phyloP scores from a whole-genome alignment of 2,888 invertebrate species.

The Caenorhabditis sp. region DNA sequence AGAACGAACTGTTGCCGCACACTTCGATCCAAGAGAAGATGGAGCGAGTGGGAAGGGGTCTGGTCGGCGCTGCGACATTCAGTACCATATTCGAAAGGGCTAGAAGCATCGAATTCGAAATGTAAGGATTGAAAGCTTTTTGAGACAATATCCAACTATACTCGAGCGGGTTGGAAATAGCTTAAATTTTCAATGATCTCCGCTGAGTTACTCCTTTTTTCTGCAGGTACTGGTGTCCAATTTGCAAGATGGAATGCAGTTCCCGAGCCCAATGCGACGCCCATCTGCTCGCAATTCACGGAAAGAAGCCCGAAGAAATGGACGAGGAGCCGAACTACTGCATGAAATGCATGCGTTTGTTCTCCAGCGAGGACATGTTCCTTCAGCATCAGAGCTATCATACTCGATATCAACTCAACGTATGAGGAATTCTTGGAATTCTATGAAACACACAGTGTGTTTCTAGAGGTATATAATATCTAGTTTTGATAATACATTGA shows the following conservation, averaged over 20 bases:
- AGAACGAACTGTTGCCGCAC: slow-evolving; percentile 40
- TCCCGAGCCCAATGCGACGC: slow-evolving; percentile 39
- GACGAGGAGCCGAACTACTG: slow-evolving; percentile 25
- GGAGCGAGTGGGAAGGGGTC: no score
- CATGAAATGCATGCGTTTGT: slow-evolving; percentile 73
- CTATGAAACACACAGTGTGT: no score
- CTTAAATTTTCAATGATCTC: no score
- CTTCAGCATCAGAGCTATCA: slow-evolving; percentile 81
- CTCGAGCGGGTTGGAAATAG: no score
- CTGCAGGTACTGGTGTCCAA: slow-evolving; percentile 75
- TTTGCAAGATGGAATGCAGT: slow-evolving; percentile 75
- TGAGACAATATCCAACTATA: no score
- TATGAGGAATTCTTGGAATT: no score
- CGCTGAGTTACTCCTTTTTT: no score
- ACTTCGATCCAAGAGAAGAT: slow-evolving; percentile 37
- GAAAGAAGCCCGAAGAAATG: slow-evolving; percentile 36
- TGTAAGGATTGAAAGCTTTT: no score
- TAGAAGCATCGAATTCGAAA: slow-evolving; percentile 47
- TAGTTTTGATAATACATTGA: no score
- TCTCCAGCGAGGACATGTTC: slow-evolving; percentile 64
- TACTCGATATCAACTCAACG: slow-evolving; percentile 78
- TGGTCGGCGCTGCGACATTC: not conserved
- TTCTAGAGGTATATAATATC: no score
- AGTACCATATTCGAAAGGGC: slow-evolving; percentile 10
- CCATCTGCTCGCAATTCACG: slow-evolving; percentile 31